Percentiles rank a stretch among this genome's conserved stretches.
These are phyloP conservation scores for Pachydiplax longipennis DNA, from an alignment of 2,888 invertebrate species.

Conservation along the genomic window DNA sequence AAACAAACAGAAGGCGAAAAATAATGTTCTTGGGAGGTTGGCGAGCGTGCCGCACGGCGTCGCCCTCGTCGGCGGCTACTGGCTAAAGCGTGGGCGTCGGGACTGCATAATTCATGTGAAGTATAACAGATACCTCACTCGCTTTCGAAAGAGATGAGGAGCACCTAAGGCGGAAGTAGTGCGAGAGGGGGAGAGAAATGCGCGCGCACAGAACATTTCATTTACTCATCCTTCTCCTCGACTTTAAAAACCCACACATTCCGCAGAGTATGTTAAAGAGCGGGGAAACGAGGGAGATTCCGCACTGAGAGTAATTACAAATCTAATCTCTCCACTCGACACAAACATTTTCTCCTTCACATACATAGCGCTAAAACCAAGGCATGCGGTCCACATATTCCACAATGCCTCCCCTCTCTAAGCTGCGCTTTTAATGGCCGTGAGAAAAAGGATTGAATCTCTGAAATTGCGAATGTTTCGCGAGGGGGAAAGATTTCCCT, in stretches of 20 bases:
- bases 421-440: not conserved
- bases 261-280: too few species aligned
- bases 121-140: not conserved
- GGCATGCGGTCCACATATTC: not conserved
- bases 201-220: not conserved
- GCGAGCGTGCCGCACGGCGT: not conserved
- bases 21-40: not conserved
- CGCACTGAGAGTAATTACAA: too few species aligned
- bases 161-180: not conserved
- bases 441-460: not conserved
- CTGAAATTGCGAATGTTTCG: not conserved
- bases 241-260: too few species aligned
- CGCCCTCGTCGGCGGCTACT: not conserved
- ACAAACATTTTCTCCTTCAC: not conserved
- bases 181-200: not conserved
- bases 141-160: not conserved
- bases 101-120: slow-evolving; percentile 36
- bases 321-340: not conserved
- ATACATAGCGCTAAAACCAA: not conserved
- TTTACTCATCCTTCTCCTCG: too few species aligned
- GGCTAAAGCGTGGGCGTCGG: slow-evolving; percentile 6
- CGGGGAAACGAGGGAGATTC: too few species aligned
- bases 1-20: not conserved
- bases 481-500: not conserved
- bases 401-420: not conserved